Conservation (phyloP, 92 coral and sea anemone genomes). For the Porites cylindrica region DNA sequence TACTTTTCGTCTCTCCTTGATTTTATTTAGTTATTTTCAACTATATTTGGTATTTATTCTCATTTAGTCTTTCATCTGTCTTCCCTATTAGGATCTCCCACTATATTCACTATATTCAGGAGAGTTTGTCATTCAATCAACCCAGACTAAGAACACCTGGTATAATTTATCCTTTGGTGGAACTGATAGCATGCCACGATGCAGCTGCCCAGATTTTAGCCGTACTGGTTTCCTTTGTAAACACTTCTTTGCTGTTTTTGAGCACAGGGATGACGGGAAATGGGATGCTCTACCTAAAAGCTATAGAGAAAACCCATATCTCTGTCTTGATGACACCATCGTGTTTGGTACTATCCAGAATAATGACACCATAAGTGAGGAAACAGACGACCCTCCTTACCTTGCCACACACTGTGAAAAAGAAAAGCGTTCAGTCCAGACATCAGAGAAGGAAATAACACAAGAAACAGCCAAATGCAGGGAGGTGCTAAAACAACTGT, state of each 20-base stretch:
- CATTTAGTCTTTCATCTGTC: slow-evolving; percentile 6
- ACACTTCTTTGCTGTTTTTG: slow-evolving; percentile 41
- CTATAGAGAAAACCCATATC: slow-evolving; percentile 20
- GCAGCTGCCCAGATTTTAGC: slow-evolving; percentile 54
- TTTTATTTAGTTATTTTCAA: not conserved
- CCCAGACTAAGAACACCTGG: slow-evolving; percentile 31
- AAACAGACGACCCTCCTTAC: slow-evolving; percentile 4
- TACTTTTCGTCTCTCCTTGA: not conserved
- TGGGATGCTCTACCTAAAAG: slow-evolving; percentile 19
- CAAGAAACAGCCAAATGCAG: slow-evolving; percentile 52
- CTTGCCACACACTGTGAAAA: not conserved
- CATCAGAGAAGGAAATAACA: not conserved
- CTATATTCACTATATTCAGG: too few relatives aligned
- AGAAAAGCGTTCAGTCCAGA: not conserved
- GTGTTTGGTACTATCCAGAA: slow-evolving; percentile 2
- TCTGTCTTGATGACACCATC: slow-evolving; percentile 15
- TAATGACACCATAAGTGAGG: too few relatives aligned
- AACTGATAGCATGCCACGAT: slow-evolving; percentile 34
- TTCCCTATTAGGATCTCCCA: slow-evolving; percentile 62
- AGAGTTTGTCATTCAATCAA: slow-evolving; percentile 20
- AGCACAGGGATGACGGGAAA: slow-evolving; percentile 27
- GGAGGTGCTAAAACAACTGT: slow-evolving; percentile 43
- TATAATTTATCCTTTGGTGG: slow-evolving; percentile 49
- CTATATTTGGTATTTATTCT: slow-evolving; percentile 16
- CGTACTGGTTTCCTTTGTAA: slow-evolving; percentile 53